Conservation (phyloP, 2,888 invertebrate genomes). For the Antheraea yamamai region DNA sequence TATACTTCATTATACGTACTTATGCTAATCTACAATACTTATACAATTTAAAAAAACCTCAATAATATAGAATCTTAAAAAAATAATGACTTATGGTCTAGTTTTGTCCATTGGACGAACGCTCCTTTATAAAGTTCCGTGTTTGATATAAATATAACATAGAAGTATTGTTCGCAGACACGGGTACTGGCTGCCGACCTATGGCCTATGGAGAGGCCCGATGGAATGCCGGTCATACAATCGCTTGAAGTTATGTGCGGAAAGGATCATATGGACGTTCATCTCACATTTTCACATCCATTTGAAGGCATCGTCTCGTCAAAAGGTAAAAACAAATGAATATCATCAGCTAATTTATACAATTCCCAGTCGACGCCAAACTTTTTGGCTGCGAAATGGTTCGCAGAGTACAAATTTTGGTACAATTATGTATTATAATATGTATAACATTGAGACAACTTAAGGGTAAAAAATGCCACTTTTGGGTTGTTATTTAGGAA, state of each 20-base stretch:
- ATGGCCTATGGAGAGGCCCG: conserved; percentile 94
- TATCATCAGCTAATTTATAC: background rate
- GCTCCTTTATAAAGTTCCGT: background rate
- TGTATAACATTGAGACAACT: too few species aligned
- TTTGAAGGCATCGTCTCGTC: conserved; percentile 97
- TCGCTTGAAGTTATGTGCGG: conserved; percentile 97
- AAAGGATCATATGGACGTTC: conserved; percentile 97
- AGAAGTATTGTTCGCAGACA: conserved; percentile 52
- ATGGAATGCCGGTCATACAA: conserved; percentile 95
- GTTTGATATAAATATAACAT: background rate
- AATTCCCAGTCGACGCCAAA: background rate
- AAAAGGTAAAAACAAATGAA: conserved; percentile 81
- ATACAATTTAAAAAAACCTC: too few species aligned
- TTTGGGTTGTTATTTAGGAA: too few species aligned
- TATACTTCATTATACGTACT: too few species aligned
- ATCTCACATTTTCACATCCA: conserved; percentile 94
- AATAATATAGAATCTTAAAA: too few species aligned
- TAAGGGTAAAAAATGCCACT: too few species aligned
- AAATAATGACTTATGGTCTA: background rate
- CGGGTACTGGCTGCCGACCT: conserved; percentile 85
- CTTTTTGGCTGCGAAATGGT: too few species aligned
- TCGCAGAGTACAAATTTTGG: too few species aligned
- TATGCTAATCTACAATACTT: too few species aligned
- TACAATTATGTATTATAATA: too few species aligned
- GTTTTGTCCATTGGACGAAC: background rate